These are phyloP conservation scores for Conomelus anceps DNA, from an alignment of 2,888 invertebrate genomes.

Conservation along the genomic window DNA sequence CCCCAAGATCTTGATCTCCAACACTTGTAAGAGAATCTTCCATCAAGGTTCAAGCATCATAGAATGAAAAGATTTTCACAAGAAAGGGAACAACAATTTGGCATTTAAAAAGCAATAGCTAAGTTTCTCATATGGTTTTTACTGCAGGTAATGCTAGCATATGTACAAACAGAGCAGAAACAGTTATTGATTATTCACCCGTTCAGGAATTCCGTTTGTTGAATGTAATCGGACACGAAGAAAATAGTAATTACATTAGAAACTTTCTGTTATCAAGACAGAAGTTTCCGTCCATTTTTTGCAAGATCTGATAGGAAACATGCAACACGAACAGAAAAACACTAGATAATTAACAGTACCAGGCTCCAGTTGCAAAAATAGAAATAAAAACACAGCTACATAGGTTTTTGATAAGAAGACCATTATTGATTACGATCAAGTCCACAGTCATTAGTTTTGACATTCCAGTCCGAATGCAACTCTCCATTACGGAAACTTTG, in stretches of 20 bases:
- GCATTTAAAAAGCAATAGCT: too few species aligned
- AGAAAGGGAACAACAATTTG: too few species aligned
- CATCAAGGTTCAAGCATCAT: too few species aligned
- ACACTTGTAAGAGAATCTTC: too few species aligned
- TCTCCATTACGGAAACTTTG: neutral
- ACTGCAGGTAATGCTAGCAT: too few species aligned
- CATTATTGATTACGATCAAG: neutral
- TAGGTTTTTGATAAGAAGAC: neutral
- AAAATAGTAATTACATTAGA: neutral
- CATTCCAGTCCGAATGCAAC: neutral
- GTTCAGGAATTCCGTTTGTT: neutral
- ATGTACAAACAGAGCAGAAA: too few species aligned
- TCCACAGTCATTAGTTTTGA: neutral
- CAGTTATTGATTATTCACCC: neutral
- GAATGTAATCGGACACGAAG: neutral
- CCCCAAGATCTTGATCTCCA: too few species aligned
- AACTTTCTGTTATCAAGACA: neutral
- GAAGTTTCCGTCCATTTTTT: neutral
- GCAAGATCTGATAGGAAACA: neutral
- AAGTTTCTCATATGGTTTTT: too few species aligned
- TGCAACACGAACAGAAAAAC: neutral
- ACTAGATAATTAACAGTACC: neutral
- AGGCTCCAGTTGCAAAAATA: neutral
- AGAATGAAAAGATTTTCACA: too few species aligned
- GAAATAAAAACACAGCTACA: neutral